A percentile compares a stretch with the other conserved stretches of the same genome.
Conservation (phyloP, 2,113 vertebrate species). For the Vombatus ursinus region DNA sequence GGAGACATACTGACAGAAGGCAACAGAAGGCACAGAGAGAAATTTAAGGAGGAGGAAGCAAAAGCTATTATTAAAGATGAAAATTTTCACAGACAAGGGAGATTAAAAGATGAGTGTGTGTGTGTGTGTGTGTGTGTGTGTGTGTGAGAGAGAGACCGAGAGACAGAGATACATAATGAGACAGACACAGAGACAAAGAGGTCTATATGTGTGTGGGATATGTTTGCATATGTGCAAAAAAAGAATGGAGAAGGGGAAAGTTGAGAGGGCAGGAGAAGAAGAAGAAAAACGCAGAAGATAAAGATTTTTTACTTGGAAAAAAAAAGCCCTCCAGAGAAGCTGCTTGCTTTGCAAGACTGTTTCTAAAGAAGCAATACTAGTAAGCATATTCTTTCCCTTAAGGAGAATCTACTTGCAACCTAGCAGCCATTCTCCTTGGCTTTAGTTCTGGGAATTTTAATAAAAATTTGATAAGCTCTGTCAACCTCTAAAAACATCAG, state of each 20-base stretch:
- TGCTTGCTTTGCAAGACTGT: slow-evolving; percentile 52
- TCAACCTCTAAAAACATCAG: slow-evolving; percentile 43
- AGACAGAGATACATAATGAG: no score
- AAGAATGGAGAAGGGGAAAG: neutral
- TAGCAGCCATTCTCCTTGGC: slow-evolving; percentile 53
- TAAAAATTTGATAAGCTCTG: slow-evolving; percentile 62
- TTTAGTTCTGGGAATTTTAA: slow-evolving; percentile 56
- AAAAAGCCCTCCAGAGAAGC: slow-evolving; percentile 57
- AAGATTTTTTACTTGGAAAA: slow-evolving; percentile 41
- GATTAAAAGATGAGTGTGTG: neutral
- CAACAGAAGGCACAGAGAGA: neutral
- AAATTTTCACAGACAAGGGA: neutral
- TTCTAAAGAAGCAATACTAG: slow-evolving; percentile 42
- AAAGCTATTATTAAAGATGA: neutral
- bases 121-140: neutral
- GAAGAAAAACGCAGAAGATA: slow-evolving; percentile 20
- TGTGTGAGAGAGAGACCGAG: no score
- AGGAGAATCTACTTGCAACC: slow-evolving; percentile 52
- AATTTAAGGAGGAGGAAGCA: neutral
- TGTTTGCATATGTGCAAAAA: neutral
- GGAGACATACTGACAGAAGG: neutral
- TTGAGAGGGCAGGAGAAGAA: neutral
- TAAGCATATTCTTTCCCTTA: slow-evolving; percentile 50
- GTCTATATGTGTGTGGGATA: neutral
- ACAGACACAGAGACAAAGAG: neutral